phyloP scores from a whole-genome alignment of 2,888 invertebrate genomes.

The Drosophila nigritarsus region DNA sequence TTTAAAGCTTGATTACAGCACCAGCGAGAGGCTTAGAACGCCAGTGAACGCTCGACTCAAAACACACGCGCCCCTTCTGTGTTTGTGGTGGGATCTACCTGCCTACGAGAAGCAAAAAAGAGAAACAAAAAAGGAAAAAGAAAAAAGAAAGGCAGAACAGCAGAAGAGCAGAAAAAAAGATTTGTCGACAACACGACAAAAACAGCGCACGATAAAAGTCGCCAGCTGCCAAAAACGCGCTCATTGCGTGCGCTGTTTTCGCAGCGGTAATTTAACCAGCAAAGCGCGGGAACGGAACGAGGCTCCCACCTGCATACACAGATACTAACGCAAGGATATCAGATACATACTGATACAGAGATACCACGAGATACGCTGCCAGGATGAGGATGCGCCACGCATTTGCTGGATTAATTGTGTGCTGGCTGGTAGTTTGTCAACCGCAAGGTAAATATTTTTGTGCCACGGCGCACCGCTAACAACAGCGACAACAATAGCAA shows the following conservation, averaged over 20 bases:
- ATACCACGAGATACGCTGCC: slow-evolving; percentile 16
- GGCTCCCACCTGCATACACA: slow-evolving; percentile 1
- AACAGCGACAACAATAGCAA: slow-evolving; percentile 15
- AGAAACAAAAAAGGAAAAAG: slow-evolving; percentile 8
- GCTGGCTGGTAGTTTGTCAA: slow-evolving; percentile 80
- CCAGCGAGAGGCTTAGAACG: slow-evolving; percentile 70
- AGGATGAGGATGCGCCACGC: slow-evolving; percentile 70
- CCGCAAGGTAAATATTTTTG: slow-evolving; percentile 82
- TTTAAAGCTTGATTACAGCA: slow-evolving; percentile 75
- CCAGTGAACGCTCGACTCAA: slow-evolving; percentile 61
- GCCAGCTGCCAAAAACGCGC: slow-evolving; percentile 74
- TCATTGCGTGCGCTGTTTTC: slow-evolving; percentile 73
- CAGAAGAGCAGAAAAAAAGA: not conserved
- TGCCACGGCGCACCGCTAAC: slow-evolving; percentile 31
- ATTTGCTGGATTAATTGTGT: slow-evolving; percentile 80
- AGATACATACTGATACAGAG: slow-evolving; percentile 9
- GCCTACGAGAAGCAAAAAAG: slow-evolving; percentile 11
- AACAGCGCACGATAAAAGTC: slow-evolving; percentile 70
- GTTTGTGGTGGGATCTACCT: not conserved
- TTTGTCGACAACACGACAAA: slow-evolving; percentile 26
- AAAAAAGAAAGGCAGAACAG: slow-evolving; percentile 8
- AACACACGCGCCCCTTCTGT: slow-evolving; percentile 52
- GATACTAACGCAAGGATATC: slow-evolving; percentile 17
- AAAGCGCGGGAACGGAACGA: slow-evolving; percentile 1
- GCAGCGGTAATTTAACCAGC: slow-evolving; percentile 63